Evolutionary conservation across 92 coral and sea anemone species (phyloP), one percentile per base, ranked within the genome.

Genomic region (Ricordea florida): DNA sequence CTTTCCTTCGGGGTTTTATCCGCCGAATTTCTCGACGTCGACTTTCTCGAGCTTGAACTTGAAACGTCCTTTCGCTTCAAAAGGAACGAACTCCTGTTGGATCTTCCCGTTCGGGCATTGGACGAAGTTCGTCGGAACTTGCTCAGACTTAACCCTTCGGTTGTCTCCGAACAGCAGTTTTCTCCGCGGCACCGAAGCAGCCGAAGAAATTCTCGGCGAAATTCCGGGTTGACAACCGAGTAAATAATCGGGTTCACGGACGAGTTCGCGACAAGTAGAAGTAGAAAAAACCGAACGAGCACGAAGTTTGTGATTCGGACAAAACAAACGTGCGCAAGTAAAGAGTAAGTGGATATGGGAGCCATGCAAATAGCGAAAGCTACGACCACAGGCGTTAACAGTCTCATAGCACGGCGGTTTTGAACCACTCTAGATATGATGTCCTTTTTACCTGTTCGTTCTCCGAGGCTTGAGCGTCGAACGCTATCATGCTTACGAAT

Each of bases 201-300:
- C 7, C 64, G 85, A 14, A 58, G 38, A 32, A 93, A 87, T 42
- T 93, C 98, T 24, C 93, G 86, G 7, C 98, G 86, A 74, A 93
- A 93, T 35, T 93, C 98, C 38, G 96, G 68, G 71, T 90, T 93
- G 1, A 90, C 85, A 6, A 84, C 81, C 24, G 91, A 84, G 66
- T 93, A 93, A 34, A 93, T 90, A 16, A 93, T 48, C 9, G 97
- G 96, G 24, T 93, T 92, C n/a, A 80, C 90, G 0, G 92, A 81
- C 40, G 89, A 76, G 36, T 93, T 93, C 1, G 83, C 32, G 31
- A 80, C 51, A 31, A 93, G 22, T 1, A 93, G 62, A 13, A 93
- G 75, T 0, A 29, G 31, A 37, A 66, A 69, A n/a, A 90, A 10
- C 28, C 88, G 79, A 50, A 48, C 32, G 6, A 65, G 21, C 10